A percentile compares a stretch with the other conserved stretches of the same genome.
phyloP scores from a whole-genome alignment of 1,140 invertebrate genomes.

The Pararge aegeria region DNA sequence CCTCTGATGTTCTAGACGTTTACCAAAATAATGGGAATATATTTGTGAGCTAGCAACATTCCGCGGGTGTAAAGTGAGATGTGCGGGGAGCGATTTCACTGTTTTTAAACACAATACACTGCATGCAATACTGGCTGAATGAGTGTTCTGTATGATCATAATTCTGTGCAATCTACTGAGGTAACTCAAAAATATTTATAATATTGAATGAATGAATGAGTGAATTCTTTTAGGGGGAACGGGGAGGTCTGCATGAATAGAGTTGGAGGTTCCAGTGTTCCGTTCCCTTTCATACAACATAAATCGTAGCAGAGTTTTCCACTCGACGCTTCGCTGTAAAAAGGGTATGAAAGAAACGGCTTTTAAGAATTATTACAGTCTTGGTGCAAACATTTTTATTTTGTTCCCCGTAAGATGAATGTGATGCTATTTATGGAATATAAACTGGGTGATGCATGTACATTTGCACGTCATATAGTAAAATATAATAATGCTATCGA shows the following conservation, averaged over 20 bases:
- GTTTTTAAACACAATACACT: too few species aligned
- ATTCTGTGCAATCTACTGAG: too few species aligned
- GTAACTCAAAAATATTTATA: not conserved
- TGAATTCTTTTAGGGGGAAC: not conserved
- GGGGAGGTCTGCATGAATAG: conserved; percentile 22
- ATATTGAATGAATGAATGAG: conserved; percentile 5
- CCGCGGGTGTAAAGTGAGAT: too few species aligned
- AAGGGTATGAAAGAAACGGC: conserved; percentile 34
- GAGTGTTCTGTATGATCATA: too few species aligned
- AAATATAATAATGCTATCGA: too few species aligned
- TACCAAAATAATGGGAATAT: too few species aligned
- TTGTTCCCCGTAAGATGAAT: conserved; percentile 17
- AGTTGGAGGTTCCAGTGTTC: conserved; percentile 22
- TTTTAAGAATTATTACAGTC: conserved; percentile 42
- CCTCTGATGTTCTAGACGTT: too few species aligned
- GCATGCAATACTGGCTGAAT: too few species aligned
- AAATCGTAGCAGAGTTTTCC: conserved; percentile 37
- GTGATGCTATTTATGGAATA: conserved; percentile 17
- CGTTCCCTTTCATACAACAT: conserved; percentile 37
- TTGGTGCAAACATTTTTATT: conserved; percentile 35
- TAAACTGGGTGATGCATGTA: not conserved
- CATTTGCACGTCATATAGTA: not conserved
- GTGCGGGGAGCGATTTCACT: too few species aligned
- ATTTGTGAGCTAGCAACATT: too few species aligned
- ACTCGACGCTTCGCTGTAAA: conserved; percentile 35